These are phyloP conservation scores for Trachelus tabidus DNA, from an alignment of 2,888 invertebrate species.

Conservation along the genomic window DNA sequence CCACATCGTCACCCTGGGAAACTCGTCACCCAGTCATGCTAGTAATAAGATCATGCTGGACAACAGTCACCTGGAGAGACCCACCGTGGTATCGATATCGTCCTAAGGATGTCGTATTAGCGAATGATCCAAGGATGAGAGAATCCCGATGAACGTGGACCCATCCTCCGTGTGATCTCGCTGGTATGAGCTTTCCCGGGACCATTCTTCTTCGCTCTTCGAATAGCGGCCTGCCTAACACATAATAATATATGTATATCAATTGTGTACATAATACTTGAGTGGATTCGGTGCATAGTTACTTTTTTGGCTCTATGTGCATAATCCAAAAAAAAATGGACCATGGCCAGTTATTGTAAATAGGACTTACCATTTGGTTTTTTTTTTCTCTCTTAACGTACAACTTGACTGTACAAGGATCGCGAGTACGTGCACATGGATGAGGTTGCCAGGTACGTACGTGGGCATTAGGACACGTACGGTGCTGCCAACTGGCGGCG, in stretches of 20 bases:
- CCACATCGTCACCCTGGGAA: slow-evolving; percentile 57
- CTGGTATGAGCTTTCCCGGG: background rate
- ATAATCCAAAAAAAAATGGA: background rate
- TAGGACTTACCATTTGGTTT: background rate
- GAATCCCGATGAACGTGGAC: background rate
- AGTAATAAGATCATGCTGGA: slow-evolving; percentile 52
- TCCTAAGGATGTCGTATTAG: slow-evolving; percentile 34
- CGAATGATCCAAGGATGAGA: background rate
- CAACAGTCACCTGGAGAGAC: slow-evolving; percentile 67
- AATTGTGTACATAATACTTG: background rate
- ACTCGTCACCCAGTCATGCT: slow-evolving; percentile 45
- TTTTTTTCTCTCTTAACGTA: background rate
- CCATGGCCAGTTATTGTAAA: background rate
- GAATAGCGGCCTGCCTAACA: background rate
- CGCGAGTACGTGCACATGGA: background rate
- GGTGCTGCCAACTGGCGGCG: background rate
- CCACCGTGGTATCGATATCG: slow-evolving; percentile 69
- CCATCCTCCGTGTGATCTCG: background rate
- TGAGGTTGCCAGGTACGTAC: background rate
- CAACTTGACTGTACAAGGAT: background rate
- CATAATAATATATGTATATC: background rate
- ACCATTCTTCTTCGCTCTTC: background rate
- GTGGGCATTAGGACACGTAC: background rate
- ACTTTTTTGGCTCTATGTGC: background rate
- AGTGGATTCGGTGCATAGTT: background rate